Evolutionary conservation across 2,113 vertebrate genomes (phyloP).

Genomic region (Polyodon spathula): DNA sequence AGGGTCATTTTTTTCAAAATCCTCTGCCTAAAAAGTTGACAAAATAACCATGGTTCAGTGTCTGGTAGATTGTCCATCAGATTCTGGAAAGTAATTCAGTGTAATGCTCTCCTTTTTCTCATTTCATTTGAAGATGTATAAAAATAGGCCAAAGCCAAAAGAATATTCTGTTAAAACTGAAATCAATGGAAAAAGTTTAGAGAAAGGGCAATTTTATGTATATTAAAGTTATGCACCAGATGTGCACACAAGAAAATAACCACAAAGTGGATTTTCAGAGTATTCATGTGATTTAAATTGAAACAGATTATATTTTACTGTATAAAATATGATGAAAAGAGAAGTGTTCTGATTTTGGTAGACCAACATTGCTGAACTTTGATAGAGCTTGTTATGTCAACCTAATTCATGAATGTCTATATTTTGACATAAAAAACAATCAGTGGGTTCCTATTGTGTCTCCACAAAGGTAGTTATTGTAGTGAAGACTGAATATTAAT

Average conservation of each 20-base stretch:
- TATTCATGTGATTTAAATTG: slow-evolving; percentile 55
- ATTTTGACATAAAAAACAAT: too few relatives aligned
- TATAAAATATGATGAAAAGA: too few relatives aligned
- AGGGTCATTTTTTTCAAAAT: too few relatives aligned
- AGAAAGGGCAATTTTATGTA: slow-evolving; percentile 15
- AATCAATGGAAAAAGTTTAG: neutral
- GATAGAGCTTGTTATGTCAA: neutral
- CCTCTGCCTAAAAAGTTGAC: too few relatives aligned
- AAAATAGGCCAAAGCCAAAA: slow-evolving; percentile 1
- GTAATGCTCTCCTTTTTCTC: neutral
- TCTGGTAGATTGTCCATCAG: neutral
- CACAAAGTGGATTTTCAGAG: slow-evolving; percentile 31
- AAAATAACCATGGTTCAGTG: neutral
- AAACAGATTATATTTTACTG: slow-evolving; percentile 10
- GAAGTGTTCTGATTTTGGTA: slow-evolving; percentile 1
- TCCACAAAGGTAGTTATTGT: too few relatives aligned
- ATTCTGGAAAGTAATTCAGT: neutral
- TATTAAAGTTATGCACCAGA: slow-evolving; percentile 38
- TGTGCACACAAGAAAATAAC: slow-evolving; percentile 40
- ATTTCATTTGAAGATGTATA: neutral
- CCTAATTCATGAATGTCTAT: neutral
- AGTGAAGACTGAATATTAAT: too few relatives aligned
- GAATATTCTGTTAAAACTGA: neutral
- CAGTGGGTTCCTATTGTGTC: too few relatives aligned
- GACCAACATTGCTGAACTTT: neutral